Percentiles rank a stretch among this genome's conserved stretches.
Conservation (phyloP, 2,113 vertebrate species). For the Pollimyrus isidori region DNA sequence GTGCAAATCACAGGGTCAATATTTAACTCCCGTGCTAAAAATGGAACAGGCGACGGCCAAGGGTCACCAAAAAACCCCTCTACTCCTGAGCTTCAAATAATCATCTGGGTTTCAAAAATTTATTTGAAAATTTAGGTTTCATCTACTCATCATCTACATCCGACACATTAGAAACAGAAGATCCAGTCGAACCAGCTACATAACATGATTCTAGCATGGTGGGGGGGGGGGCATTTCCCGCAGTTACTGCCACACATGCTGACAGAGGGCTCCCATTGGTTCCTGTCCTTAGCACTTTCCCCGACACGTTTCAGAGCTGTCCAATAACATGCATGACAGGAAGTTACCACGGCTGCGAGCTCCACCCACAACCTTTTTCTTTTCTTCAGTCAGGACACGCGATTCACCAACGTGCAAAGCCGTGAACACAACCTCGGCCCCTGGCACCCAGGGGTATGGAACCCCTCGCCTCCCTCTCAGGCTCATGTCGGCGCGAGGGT, state of each 20-base stretch:
- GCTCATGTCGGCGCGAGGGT: too few species aligned
- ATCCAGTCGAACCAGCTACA: not conserved
- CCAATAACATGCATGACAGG: not conserved
- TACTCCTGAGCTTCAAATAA: not conserved
- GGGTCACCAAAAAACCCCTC: not conserved
- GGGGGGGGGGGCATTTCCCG: too few species aligned
- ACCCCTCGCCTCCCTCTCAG: not conserved
- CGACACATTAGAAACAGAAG: not conserved
- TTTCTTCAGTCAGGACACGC: not conserved
- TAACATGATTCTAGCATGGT: not conserved
- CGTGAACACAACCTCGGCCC: not conserved
- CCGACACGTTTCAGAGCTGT: not conserved
- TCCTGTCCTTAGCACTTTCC: not conserved
- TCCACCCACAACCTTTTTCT: not conserved
- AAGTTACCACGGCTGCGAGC: not conserved
- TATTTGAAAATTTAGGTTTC: not conserved
- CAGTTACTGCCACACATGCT: not conserved
- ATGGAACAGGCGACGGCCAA: not conserved
- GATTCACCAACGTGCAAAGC: not conserved
- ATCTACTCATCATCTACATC: not conserved
- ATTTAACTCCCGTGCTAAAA: constrained; percentile 10
- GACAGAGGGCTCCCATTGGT: not conserved
- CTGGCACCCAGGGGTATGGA: not conserved
- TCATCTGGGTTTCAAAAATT: not conserved
- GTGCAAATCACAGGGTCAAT: constrained; percentile 7